Evolutionary conservation across 2,797 vertebrate species (phyloP).

Genomic region (Borostomias antarcticus): DNA sequence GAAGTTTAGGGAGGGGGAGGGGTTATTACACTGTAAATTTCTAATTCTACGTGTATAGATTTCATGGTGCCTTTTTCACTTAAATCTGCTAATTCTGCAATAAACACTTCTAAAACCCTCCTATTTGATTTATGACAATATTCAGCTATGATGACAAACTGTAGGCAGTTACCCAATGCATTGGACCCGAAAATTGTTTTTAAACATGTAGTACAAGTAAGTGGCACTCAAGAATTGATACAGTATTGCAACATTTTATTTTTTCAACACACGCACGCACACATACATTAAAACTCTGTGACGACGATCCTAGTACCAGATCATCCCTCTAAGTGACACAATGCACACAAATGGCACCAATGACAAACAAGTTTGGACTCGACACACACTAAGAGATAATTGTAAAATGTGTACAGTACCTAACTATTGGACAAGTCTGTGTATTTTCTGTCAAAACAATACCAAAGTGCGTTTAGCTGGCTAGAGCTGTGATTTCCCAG

Average conservation of each 20-base stretch:
- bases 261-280: slow-evolving; percentile 47
- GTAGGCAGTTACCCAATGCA: too few relatives aligned
- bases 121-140: too few relatives aligned
- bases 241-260: slow-evolving; percentile 70
- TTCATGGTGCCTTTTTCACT: slow-evolving; percentile 90
- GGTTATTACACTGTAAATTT: slow-evolving; percentile 70
- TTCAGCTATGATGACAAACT: too few relatives aligned
- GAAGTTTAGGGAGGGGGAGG: slow-evolving; percentile 56
- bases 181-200: too few relatives aligned
- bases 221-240: slow-evolving; percentile 17
- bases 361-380: slow-evolving; percentile 59
- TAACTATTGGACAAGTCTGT: slow-evolving; percentile 32
- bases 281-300: slow-evolving; percentile 70
- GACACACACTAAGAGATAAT: slow-evolving; percentile 64
- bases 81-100: slow-evolving; percentile 83
- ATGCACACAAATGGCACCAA: slow-evolving; percentile 78
- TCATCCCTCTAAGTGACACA: slow-evolving; percentile 70
- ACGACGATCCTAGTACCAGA: slow-evolving; percentile 39
- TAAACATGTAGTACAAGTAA: background rate
- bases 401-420: slow-evolving; percentile 46
- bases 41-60: slow-evolving; percentile 76
- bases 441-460: slow-evolving; percentile 19
- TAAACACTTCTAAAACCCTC: slow-evolving; percentile 79
- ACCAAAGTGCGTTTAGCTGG: slow-evolving; percentile 42
- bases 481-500: slow-evolving; percentile 14